phyloP scores from a whole-genome alignment of 2,113 vertebrate genomes.

The Brienomyrus longianalis region DNA sequence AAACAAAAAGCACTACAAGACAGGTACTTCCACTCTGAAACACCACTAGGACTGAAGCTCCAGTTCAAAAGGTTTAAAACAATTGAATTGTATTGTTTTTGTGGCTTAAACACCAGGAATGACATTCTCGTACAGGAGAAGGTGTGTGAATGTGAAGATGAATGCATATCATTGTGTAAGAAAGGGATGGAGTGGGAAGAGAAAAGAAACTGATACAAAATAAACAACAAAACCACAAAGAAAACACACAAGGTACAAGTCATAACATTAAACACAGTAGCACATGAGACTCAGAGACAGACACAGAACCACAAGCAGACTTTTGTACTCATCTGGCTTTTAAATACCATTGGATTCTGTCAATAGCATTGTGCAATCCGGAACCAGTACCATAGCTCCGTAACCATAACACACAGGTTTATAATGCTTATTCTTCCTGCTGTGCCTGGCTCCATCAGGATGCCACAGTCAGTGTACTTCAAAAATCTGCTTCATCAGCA shows the following conservation, averaged over 20 bases:
- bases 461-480: background rate
- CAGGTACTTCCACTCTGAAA: background rate
- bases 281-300: background rate
- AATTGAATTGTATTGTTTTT: background rate
- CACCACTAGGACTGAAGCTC: background rate
- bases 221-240: background rate
- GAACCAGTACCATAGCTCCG: background rate
- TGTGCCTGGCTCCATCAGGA: background rate
- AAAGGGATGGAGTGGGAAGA: background rate
- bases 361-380: background rate
- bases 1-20: background rate
- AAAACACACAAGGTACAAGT: background rate
- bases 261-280: background rate
- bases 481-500: constrained; percentile 14
- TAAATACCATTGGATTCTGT: background rate
- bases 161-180: background rate
- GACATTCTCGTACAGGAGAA: background rate
- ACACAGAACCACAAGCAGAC: background rate
- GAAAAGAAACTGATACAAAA: background rate
- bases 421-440: background rate
- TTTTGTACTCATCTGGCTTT: background rate
- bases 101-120: background rate
- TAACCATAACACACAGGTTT: background rate
- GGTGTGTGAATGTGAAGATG: background rate
- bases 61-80: background rate